Percentiles rank a stretch among this genome's conserved stretches.
Conservation (phyloP, 2,113 vertebrate genomes). For the Ictidomys tridecemlineatus region DNA sequence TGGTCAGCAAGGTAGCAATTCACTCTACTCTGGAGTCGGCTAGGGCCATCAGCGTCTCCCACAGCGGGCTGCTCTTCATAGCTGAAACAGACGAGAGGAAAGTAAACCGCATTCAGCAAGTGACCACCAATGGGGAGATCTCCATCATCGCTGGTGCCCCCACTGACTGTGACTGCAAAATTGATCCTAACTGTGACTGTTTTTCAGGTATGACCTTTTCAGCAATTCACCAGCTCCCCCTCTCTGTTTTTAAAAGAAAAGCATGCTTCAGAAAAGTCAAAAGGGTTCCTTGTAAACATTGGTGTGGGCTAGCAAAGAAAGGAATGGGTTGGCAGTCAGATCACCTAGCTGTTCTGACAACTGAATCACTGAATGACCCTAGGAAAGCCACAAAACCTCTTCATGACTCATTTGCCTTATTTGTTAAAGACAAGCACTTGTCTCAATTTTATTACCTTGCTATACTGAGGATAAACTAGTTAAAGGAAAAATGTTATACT, state of each 20-base stretch:
- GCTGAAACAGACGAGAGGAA: conserved; percentile 98
- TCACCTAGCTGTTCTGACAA: neutral
- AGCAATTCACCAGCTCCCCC: conserved; percentile 65
- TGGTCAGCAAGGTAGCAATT: conserved; percentile 95
- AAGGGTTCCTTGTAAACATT: conserved; percentile 44
- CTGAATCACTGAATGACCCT: neutral
- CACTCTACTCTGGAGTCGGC: conserved; percentile 95
- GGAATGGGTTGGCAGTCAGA: neutral
- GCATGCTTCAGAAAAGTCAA: neutral
- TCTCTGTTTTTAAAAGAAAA: conserved; percentile 67
- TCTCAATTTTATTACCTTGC: conserved; percentile 39
- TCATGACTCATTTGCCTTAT: neutral
- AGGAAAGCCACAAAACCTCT: neutral
- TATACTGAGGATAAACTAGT: conserved; percentile 28
- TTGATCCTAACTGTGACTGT: conserved; percentile 98
- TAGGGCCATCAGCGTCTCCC: conserved; percentile 95
- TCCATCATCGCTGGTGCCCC: conserved; percentile 95
- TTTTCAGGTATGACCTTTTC: conserved; percentile 92
- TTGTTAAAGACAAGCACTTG: neutral
- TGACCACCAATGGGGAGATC: conserved; percentile 97
- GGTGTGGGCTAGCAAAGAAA: neutral
- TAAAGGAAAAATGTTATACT: neutral
- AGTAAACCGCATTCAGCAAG: conserved; percentile 98
- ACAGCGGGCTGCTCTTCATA: conserved; percentile 96
- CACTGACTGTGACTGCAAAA: conserved; percentile 99